These are phyloP conservation scores for Salvator merianae DNA, from an alignment of 2,113 vertebrate genomes.

Conservation along the genomic window DNA sequence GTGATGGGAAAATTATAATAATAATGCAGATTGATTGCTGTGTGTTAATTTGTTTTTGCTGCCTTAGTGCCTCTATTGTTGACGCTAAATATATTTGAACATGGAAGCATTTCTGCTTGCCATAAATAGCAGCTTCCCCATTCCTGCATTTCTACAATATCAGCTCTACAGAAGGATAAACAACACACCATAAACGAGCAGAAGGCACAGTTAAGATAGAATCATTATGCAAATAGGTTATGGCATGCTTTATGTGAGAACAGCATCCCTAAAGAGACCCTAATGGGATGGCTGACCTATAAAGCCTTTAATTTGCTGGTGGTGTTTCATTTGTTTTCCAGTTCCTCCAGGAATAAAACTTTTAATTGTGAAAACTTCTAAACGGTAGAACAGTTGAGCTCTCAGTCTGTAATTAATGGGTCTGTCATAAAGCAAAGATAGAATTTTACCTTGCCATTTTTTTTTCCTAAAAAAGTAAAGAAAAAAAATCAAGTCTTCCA, in stretches of 20 bases:
- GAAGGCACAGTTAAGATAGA: constrained; percentile 77
- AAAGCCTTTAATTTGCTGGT: constrained; percentile 82
- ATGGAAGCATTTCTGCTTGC: constrained; percentile 55
- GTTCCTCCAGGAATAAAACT: constrained; percentile 78
- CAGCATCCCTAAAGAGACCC: constrained; percentile 76
- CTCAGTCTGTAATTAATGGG: constrained; percentile 75
- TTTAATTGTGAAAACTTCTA: constrained; percentile 81
- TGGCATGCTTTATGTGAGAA: constrained; percentile 77
- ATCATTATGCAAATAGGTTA: constrained; percentile 81
- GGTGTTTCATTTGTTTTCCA: constrained; percentile 77
- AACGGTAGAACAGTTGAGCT: constrained; percentile 72
- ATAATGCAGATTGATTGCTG: constrained; percentile 6
- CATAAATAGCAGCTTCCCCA: constrained; percentile 70
- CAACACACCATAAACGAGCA: constrained; percentile 77
- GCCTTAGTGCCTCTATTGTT: constrained; percentile 32
- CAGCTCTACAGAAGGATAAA: constrained; percentile 72
- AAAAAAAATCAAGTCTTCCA: neutral
- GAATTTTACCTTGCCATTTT: constrained; percentile 43
- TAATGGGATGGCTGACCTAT: constrained; percentile 80
- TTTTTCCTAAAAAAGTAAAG: neutral
- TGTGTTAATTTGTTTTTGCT: constrained; percentile 57
- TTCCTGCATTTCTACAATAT: constrained; percentile 65
- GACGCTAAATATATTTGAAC: constrained; percentile 40
- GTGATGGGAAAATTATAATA: neutral
- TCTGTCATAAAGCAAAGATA: constrained; percentile 56